Evolutionary conservation across 2,797 vertebrate genomes (phyloP).

Genomic region (Furcifer pardalis): DNA sequence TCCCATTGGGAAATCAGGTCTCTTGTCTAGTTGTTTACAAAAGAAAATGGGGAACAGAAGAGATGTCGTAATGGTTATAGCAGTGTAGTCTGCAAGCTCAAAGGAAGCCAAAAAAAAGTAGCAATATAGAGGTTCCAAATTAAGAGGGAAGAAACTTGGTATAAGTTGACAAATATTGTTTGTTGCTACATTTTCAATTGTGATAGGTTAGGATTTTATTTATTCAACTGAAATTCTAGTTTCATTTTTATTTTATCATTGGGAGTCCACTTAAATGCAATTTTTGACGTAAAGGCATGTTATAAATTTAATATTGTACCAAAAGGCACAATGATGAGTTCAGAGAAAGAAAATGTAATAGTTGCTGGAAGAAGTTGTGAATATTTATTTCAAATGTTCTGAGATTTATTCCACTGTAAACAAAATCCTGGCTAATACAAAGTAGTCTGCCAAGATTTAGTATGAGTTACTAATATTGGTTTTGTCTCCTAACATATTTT

Average conservation of each 20-base stretch:
- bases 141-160: background rate
- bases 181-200: background rate
- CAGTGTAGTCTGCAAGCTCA: background rate
- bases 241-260: background rate
- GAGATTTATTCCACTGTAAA: background rate
- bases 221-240: background rate
- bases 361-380: background rate
- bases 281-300: background rate
- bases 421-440: background rate
- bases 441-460: background rate
- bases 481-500: constrained; percentile 12
- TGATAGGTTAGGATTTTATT: background rate
- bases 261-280: background rate
- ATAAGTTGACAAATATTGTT: background rate
- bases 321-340: background rate
- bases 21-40: background rate
- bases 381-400: background rate
- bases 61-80: background rate
- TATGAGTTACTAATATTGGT: background rate
- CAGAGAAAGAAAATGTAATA: background rate
- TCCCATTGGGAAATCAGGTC: background rate
- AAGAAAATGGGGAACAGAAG: background rate
- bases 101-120: background rate
- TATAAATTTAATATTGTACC: background rate
- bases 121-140: background rate